phyloP scores from a whole-genome alignment of 2,888 invertebrate genomes.

The Apamea crenata region DNA sequence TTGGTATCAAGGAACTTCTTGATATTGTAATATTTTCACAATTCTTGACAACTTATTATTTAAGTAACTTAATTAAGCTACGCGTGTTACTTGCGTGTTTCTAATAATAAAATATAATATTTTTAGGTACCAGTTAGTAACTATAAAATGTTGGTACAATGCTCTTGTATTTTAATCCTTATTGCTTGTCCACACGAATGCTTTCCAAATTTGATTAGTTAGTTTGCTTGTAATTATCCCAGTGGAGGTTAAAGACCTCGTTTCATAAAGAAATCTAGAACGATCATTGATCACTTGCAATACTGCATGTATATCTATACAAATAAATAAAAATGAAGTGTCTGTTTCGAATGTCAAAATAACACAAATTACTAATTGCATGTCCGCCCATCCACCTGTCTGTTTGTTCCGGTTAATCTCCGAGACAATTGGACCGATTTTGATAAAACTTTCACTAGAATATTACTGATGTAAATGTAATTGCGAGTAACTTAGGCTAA shows the following conservation, averaged over 20 bases:
- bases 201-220: neutral
- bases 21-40: neutral
- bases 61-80: neutral
- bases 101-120: constrained; percentile 18
- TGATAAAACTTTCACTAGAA: no score
- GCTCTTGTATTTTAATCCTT: constrained; percentile 18
- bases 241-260: neutral
- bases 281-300: no score
- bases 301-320: no score
- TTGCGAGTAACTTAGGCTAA: no score
- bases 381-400: no score
- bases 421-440: no score
- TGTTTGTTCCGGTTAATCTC: no score
- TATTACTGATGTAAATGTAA: no score
- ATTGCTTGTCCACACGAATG: constrained; percentile 29
- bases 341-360: no score
- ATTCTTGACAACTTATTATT: neutral
- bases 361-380: no score
- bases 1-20: neutral
- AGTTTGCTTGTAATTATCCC: neutral
- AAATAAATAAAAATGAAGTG: no score
- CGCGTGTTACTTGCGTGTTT: constrained; percentile 22
- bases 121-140: constrained; percentile 14
- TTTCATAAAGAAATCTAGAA: no score
- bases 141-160: constrained; percentile 2